Percentiles rank a stretch among this genome's conserved stretches.
phyloP scores from a whole-genome alignment of 2,113 vertebrate genomes.

The Eolophus roseicapilla region DNA sequence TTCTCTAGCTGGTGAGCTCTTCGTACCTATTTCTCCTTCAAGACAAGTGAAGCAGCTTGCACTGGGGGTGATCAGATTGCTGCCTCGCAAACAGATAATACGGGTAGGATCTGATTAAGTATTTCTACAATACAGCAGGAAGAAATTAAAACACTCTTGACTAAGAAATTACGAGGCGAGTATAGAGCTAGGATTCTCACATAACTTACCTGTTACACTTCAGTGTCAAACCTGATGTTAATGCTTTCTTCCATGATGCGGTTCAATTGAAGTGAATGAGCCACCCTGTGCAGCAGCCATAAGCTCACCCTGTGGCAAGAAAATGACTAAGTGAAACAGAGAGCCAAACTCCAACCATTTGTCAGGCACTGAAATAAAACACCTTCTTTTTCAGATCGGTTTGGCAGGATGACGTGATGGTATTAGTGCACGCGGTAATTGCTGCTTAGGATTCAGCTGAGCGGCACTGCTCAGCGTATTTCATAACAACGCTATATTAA shows the following conservation, averaged over 20 bases:
- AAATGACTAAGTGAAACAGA: background rate
- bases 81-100: background rate
- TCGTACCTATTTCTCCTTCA: background rate
- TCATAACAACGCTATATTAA: background rate
- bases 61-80: background rate
- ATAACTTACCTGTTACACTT: background rate
- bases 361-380: background rate
- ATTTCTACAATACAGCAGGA: background rate
- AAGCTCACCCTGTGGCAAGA: background rate
- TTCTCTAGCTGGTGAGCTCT: background rate
- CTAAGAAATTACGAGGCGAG: background rate
- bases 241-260: background rate
- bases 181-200: background rate
- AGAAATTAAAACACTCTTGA: background rate
- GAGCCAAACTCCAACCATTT: background rate
- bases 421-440: background rate
- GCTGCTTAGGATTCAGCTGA: background rate
- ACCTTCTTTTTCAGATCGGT: background rate
- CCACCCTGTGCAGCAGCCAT: background rate
- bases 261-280: background rate
- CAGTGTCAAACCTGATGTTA: background rate
- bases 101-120: background rate
- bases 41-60: background rate
- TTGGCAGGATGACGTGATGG: background rate
- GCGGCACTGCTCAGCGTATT: background rate